Evolutionary conservation across 92 coral and sea anemone genomes (phyloP).

Genomic region (Nematostella vectensis): DNA sequence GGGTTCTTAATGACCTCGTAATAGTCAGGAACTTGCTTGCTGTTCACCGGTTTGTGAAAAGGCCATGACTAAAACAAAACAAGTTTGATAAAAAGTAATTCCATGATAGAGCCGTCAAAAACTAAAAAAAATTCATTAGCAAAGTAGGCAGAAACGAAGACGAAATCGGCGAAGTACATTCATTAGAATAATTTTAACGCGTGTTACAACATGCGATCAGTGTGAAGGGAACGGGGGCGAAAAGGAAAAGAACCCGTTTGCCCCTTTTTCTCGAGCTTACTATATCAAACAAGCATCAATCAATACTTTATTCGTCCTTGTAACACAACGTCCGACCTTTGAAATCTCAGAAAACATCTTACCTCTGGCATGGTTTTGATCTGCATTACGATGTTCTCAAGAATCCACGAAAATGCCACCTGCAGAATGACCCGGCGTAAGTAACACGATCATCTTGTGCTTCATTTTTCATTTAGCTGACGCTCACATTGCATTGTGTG

Average conservation of each 20-base stretch:
- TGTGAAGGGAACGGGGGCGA: no score
- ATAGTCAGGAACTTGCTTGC: slow-evolving; percentile 94
- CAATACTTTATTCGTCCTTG: background rate
- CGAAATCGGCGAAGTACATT: no score
- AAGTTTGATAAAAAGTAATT: background rate
- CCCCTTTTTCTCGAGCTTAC: no score
- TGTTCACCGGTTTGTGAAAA: slow-evolving; percentile 82
- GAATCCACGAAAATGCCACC: slow-evolving; percentile 89
- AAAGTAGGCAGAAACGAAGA: background rate
- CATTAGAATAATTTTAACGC: no score
- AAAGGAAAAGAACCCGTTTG: slow-evolving; percentile 1
- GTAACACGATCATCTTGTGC: no score
- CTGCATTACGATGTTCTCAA: slow-evolving; percentile 86
- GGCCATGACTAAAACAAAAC: slow-evolving; percentile 74
- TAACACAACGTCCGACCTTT: background rate
- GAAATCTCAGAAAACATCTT: slow-evolving; percentile 7
- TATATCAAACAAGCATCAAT: no score
- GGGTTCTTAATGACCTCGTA: slow-evolving; percentile 92
- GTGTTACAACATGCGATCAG: no score
- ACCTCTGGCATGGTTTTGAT: slow-evolving; percentile 91
- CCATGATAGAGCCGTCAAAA: background rate
- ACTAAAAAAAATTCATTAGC: background rate
- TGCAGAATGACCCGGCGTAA: slow-evolving; percentile 5
- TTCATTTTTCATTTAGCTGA: no score
- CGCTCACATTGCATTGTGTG: no score